A percentile compares a stretch with the other conserved stretches of the same genome.
Conservation (phyloP, 1,140 invertebrate genomes). For the Philotrypesis tridentata region DNA sequence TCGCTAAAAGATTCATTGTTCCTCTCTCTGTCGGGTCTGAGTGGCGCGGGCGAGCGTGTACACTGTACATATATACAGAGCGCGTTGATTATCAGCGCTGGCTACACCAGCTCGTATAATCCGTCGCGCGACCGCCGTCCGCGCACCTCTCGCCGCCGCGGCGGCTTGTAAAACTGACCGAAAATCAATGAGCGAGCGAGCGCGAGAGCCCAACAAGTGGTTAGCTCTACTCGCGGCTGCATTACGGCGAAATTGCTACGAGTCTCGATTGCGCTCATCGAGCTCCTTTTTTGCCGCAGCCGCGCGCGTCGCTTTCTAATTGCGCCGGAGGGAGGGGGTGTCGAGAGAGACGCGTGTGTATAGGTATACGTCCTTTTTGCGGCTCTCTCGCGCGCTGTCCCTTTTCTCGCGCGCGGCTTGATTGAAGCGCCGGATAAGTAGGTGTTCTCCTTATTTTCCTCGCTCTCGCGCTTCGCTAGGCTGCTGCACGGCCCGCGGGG, state of each 20-base stretch:
- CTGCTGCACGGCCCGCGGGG: too few relatives aligned
- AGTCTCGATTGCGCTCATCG: constrained; percentile 3
- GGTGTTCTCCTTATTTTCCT: background rate
- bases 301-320: background rate
- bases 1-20: background rate
- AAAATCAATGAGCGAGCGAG: constrained; percentile 53
- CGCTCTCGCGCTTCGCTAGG: background rate
- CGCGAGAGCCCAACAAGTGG: constrained; percentile 59
- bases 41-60: too few relatives aligned
- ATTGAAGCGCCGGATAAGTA: background rate
- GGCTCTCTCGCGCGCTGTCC: background rate
- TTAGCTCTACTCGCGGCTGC: constrained; percentile 48
- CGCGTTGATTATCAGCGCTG: background rate
- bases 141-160: background rate
- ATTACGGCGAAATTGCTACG: constrained; percentile 26
- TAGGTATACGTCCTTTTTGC: background rate
- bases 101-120: background rate
- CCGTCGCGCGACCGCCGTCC: background rate
- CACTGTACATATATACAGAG: too few relatives aligned
- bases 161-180: constrained; percentile 36
- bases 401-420: background rate
- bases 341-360: too few relatives aligned
- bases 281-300: background rate
- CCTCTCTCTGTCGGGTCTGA: too few relatives aligned
- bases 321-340: background rate